A percentile compares a stretch with the other conserved stretches of the same genome.
Evolutionary conservation across 1,140 invertebrate species (phyloP).

Genomic region (Neuroterus valhalla): DNA sequence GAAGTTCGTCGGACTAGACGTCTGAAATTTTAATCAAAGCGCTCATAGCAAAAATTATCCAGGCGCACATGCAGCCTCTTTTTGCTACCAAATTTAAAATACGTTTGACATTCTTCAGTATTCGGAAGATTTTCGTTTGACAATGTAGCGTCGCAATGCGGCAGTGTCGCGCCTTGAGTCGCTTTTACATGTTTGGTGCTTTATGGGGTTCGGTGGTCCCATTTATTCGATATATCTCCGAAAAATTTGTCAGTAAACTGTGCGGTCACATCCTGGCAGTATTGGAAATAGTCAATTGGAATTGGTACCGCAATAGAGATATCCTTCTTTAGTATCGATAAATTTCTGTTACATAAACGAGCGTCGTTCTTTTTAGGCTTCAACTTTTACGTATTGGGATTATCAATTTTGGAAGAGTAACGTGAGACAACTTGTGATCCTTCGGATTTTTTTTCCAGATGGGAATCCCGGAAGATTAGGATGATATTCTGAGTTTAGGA

Average conservation of each 20-base stretch:
- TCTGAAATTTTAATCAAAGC: too few relatives aligned
- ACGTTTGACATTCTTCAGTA: too few relatives aligned
- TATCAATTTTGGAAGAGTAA: neutral
- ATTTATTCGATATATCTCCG: constrained; percentile 30
- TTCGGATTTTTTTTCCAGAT: neutral
- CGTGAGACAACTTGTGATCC: constrained; percentile 2
- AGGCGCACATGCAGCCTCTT: too few relatives aligned
- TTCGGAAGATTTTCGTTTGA: neutral
- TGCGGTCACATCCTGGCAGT: constrained; percentile 13
- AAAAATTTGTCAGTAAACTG: constrained; percentile 11
- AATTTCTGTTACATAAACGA: neutral
- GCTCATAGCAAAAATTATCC: too few relatives aligned
- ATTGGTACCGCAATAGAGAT: neutral
- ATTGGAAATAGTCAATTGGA: neutral
- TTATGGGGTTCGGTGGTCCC: constrained; percentile 28
- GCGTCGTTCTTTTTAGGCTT: neutral
- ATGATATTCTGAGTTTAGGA: neutral
- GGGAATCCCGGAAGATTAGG: neutral
- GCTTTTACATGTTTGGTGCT: constrained; percentile 11
- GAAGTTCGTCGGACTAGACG: too few relatives aligned
- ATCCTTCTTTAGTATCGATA: neutral
- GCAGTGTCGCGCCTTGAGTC: neutral
- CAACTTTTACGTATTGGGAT: neutral
- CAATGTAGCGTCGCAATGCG: neutral
- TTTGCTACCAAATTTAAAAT: too few relatives aligned